Evolutionary conservation across 2,888 invertebrate species (phyloP).

Genomic region (Erebia ligea): DNA sequence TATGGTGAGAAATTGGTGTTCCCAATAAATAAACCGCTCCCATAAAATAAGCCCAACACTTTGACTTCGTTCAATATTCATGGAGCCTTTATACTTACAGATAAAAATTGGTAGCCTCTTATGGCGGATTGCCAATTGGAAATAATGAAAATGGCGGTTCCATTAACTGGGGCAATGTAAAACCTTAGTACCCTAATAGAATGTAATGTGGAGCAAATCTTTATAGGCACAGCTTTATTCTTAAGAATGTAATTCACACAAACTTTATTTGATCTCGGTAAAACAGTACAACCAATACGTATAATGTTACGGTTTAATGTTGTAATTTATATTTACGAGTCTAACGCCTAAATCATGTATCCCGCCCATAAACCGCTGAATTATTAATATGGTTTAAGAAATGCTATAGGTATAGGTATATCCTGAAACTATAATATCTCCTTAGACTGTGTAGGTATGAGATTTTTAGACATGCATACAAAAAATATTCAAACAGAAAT

Average conservation of each 20-base stretch:
- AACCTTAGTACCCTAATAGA: conserved; percentile 32
- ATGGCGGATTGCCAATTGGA: conserved; percentile 70
- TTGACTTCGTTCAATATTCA: conserved; percentile 66
- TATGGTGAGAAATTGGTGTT: conserved; percentile 65
- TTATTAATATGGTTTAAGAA: too few relatives aligned
- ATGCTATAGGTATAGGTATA: too few relatives aligned
- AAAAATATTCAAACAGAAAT: too few relatives aligned
- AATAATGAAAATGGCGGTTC: conserved; percentile 51
- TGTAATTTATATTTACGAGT: neutral
- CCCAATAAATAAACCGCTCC: conserved; percentile 66
- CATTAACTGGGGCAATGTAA: conserved; percentile 27
- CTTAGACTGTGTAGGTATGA: too few relatives aligned
- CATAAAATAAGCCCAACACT: conserved; percentile 71
- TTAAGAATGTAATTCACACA: neutral
- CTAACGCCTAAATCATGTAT: neutral
- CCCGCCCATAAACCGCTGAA: neutral
- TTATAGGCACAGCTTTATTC: conserved; percentile 18
- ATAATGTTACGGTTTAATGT: conserved; percentile 1
- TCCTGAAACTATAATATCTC: too few relatives aligned
- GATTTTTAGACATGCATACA: too few relatives aligned
- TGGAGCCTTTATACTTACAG: conserved; percentile 47
- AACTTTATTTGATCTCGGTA: too few relatives aligned
- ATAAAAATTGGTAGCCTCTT: conserved; percentile 53
- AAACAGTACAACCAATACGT: neutral
- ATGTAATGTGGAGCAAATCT: conserved; percentile 32